These are phyloP conservation scores for Cybosia mesomella DNA, from an alignment of 2,888 invertebrate species.

Conservation along the genomic window DNA sequence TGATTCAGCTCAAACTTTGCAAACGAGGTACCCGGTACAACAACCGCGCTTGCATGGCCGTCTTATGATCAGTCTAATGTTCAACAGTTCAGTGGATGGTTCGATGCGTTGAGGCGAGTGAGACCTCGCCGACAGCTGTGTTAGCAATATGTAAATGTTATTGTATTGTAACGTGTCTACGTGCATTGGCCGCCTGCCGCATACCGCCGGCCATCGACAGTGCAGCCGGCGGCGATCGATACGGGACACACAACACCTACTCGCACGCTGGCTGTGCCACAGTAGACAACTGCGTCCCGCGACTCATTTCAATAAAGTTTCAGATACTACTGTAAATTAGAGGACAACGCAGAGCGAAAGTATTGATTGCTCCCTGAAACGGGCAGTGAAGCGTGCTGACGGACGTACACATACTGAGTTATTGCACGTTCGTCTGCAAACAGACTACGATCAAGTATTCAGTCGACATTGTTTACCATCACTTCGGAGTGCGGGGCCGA, in stretches of 20 bases:
- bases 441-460: conserved; percentile 9
- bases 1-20: too few species aligned
- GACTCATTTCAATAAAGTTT: neutral
- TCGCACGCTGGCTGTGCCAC: neutral
- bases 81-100: neutral
- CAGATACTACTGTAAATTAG: neutral
- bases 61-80: neutral
- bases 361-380: conserved; percentile 5
- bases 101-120: neutral
- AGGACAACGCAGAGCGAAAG: neutral
- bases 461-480: conserved; percentile 19
- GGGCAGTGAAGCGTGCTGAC: neutral
- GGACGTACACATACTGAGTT: neutral
- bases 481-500: conserved; percentile 8
- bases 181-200: conserved; percentile 9
- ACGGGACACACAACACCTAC: conserved; percentile 6
- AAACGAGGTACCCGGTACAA: too few species aligned
- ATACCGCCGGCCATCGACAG: conserved; percentile 9
- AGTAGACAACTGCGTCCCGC: neutral
- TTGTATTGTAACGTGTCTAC: neutral
- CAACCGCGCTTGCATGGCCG: too few species aligned
- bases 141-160: conserved; percentile 19
- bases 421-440: neutral
- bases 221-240: conserved; percentile 10
- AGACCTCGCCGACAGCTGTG: conserved; percentile 9